Evolutionary conservation across 1,140 invertebrate genomes (phyloP).

Genomic region (Apis dorsata): DNA sequence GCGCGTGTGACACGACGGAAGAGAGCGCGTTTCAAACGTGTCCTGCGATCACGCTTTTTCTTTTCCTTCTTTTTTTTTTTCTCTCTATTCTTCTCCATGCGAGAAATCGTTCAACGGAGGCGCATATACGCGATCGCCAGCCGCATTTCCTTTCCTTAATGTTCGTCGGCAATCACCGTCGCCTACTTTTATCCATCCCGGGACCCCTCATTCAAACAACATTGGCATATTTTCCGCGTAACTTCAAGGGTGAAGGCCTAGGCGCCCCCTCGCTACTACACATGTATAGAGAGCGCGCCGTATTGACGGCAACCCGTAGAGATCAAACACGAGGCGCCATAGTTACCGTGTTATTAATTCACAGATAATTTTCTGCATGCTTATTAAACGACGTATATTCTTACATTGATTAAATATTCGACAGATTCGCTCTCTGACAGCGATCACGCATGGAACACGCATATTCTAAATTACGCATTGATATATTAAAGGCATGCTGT

Average conservation of each 20-base stretch:
- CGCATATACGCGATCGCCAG: conserved; percentile 6
- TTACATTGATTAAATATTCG: neutral
- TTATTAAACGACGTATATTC: neutral
- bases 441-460: neutral
- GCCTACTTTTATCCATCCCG: neutral
- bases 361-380: neutral
- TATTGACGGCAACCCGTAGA: neutral
- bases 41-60: neutral
- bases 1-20: neutral
- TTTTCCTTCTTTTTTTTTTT: too few species aligned
- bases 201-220: conserved; percentile 21
- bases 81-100: too few species aligned
- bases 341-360: conserved; percentile 22
- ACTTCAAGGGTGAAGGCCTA: conserved; percentile 3
- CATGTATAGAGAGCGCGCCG: neutral
- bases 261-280: neutral
- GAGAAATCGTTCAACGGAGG: neutral
- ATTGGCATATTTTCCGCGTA: conserved; percentile 42
- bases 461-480: neutral
- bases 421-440: neutral
- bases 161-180: neutral
- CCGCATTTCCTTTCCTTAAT: conserved; percentile 8
- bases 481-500: neutral
- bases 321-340: neutral
- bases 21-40: neutral